Conservation (phyloP, 1,140 invertebrate species). For the Manduca sexta region DNA sequence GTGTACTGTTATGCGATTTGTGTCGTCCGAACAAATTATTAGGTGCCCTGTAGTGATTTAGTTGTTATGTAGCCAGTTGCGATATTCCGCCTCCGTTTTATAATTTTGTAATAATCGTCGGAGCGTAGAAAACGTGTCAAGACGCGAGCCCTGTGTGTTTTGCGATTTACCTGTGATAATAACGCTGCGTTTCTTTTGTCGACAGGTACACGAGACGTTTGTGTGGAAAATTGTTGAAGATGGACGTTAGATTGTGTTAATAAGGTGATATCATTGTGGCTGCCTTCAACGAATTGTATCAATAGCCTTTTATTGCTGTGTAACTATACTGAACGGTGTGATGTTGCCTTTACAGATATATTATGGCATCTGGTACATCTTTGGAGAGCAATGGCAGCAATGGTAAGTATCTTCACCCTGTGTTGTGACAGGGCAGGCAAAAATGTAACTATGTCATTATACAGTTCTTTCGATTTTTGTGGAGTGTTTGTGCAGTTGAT, state of each 20-base stretch:
- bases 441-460: too few relatives aligned
- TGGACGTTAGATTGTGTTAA: slow-evolving; percentile 20
- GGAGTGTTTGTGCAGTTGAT: too few relatives aligned
- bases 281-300: neutral
- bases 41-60: slow-evolving; percentile 8
- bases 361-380: slow-evolving; percentile 71
- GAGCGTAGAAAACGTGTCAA: slow-evolving; percentile 70
- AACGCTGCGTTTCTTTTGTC: slow-evolving; percentile 13
- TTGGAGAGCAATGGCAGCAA: slow-evolving; percentile 71
- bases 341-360: slow-evolving; percentile 40
- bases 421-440: neutral
- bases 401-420: slow-evolving; percentile 36
- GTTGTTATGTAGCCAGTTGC: slow-evolving; percentile 30
- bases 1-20: slow-evolving; percentile 46
- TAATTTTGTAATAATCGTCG: slow-evolving; percentile 67
- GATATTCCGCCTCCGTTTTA: slow-evolving; percentile 36
- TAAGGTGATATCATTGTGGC: slow-evolving; percentile 3
- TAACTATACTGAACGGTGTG: neutral
- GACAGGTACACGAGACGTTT: slow-evolving; percentile 20
- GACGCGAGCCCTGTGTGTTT: slow-evolving; percentile 29
- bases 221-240: slow-evolving; percentile 16
- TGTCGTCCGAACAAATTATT: slow-evolving; percentile 23
- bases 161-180: neutral
- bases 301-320: neutral
- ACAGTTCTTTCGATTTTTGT: too few relatives aligned